Evolutionary conservation across 2,113 vertebrate species (phyloP).

Genomic region (Neopipo cinnamomea): DNA sequence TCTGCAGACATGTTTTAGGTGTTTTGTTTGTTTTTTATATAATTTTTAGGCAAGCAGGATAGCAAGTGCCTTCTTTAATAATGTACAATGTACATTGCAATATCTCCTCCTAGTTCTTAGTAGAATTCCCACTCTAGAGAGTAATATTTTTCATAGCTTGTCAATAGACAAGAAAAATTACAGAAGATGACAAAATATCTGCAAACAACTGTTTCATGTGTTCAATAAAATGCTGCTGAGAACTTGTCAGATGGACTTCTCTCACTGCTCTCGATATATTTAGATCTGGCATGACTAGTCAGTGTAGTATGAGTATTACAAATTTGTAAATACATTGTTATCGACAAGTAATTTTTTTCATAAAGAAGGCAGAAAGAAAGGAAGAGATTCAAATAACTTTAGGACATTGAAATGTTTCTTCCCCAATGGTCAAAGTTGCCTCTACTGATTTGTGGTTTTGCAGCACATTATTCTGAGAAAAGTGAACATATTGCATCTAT

Average conservation of each 20-base stretch:
- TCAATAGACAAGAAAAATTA: background rate
- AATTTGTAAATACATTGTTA: background rate
- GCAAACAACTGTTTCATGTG: background rate
- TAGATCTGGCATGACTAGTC: background rate
- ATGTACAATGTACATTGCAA: background rate
- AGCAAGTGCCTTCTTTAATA: conserved; percentile 63
- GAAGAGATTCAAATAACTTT: background rate
- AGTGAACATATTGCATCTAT: background rate
- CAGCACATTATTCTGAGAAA: background rate
- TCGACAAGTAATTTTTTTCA: background rate
- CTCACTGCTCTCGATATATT: background rate
- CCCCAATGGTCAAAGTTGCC: background rate
- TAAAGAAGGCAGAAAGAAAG: background rate
- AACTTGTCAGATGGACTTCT: background rate
- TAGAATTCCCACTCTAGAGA: background rate
- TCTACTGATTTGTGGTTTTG: background rate
- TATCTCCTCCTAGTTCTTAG: background rate
- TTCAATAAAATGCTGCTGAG: background rate
- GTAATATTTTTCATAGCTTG: background rate
- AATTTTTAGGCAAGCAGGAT: background rate
- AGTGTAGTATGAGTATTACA: background rate
- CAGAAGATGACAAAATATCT: background rate
- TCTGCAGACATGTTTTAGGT: background rate
- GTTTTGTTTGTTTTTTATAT: background rate
- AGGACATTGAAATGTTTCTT: background rate